Base-by-base conservation (phyloP, 1,140 invertebrate genomes). In the Anthonomus grandis region DNA sequence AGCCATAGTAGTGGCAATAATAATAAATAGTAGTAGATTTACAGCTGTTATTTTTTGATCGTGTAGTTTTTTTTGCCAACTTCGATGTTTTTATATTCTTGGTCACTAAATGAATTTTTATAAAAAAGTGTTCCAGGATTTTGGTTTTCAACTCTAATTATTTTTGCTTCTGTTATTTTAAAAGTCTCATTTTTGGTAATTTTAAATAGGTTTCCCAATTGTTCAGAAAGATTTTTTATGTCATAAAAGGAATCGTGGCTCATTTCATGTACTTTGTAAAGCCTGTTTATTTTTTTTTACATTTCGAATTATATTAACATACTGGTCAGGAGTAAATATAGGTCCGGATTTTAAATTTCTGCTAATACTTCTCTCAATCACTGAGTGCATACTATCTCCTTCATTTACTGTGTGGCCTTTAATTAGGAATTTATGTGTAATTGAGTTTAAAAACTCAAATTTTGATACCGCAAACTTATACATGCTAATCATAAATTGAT, bases 381-480 rank as follows among this genome's bases (percentile, higher is more conserved):
- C 34, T 4, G 67, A 68, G 55, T 75, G 75, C 31, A 68, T 64
- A 38, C 57, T 66, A 58, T 75, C 72, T 0, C 64, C 70, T 45
- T 74, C 73, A 58, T 75, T 74, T 69, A 73, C 69, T 6, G 70
- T 75, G 52, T 76, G 70, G 0, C 69, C 68, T 39, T 63, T 66
- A 24, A 70, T 64, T 25, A 76, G 46, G 57, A 62, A 75, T 59
- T 74, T 72, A 51, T 75, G 71, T 1, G 64, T 70, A 13, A 39
- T 39, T n/a, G 37, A 39, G 37, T 39, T 39, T 12, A 71, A 17
- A 39, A 39, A 39, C 10, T 17, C 4, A n/a, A 39, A 39, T 12
- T 39, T 25, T 19, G 18, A 46, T 9, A 46, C 19, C 5, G 42
- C 42, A 19, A n/a, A 39, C 37, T 21, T 15, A 23, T 23, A 46